Conservation (phyloP, 2,888 invertebrate species). For the Ichneumoninae sp. region DNA sequence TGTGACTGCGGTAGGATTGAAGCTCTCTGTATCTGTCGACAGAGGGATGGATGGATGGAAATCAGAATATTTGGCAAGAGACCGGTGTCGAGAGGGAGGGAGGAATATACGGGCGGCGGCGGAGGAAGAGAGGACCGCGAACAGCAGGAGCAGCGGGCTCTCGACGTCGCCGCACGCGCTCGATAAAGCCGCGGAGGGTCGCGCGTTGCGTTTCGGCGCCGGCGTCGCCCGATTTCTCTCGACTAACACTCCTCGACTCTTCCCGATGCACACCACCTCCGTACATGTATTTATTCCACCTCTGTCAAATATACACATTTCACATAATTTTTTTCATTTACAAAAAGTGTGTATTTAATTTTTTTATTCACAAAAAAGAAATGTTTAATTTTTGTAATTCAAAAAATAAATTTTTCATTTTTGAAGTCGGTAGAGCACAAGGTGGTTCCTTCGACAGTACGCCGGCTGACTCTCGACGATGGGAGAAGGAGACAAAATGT, state of each 20-base stretch:
- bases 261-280: background rate
- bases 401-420: background rate
- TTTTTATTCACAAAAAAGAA: background rate
- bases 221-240: constrained; percentile 68
- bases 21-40: constrained; percentile 15
- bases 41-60: constrained; percentile 63
- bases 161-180: constrained; percentile 75
- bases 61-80: constrained; percentile 76
- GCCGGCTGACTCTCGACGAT: constrained; percentile 7
- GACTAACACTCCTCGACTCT: constrained; percentile 3
- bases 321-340: background rate
- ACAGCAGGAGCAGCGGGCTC: constrained; percentile 30
- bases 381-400: background rate
- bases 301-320: background rate
- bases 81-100: constrained; percentile 24
- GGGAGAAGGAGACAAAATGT: background rate
- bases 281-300: background rate
- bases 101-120: constrained; percentile 21
- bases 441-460: constrained; percentile 37
- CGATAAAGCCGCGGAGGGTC: constrained; percentile 76
- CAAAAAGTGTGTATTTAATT: background rate
- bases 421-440: background rate
- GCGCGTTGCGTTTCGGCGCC: constrained; percentile 73
- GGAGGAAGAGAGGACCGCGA: constrained; percentile 31
- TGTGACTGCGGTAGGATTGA: constrained; percentile 32